Conservation (phyloP, 1,140 invertebrate genomes). For the Archivesica marissinica region DNA sequence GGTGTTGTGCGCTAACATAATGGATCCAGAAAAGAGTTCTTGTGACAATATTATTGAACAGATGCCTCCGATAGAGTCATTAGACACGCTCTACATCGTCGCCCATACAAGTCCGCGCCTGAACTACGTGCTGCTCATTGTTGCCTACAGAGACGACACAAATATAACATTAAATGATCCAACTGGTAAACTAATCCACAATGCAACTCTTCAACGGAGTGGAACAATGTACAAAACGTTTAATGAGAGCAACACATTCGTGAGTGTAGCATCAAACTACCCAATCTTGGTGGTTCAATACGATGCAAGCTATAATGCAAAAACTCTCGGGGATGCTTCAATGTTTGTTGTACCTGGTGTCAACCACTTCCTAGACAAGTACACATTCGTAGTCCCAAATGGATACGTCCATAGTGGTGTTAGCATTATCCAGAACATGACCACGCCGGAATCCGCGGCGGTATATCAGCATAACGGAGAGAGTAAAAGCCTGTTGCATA, state of each 20-base stretch:
- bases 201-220: not conserved
- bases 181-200: not conserved
- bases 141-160: not conserved
- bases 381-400: slow-evolving; percentile 4
- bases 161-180: not conserved
- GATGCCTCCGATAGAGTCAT: not conserved
- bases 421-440: not conserved
- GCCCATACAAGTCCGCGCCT: not conserved
- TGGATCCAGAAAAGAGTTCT: not conserved
- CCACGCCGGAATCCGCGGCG: not conserved
- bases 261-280: not conserved
- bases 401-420: not conserved
- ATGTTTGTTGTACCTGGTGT: slow-evolving; percentile 25
- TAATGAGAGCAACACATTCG: not conserved
- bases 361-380: not conserved
- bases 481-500: not conserved
- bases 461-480: not conserved
- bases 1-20: not conserved
- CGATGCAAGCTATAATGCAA: not conserved
- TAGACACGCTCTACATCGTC: not conserved
- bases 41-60: slow-evolving; percentile 12
- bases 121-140: not conserved
- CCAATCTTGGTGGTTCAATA: not conserved
- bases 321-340: not conserved
- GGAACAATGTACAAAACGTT: not conserved